Base-by-base conservation (phyloP, 2,888 invertebrate species). In the Dromius quadrimaculatus region DNA sequence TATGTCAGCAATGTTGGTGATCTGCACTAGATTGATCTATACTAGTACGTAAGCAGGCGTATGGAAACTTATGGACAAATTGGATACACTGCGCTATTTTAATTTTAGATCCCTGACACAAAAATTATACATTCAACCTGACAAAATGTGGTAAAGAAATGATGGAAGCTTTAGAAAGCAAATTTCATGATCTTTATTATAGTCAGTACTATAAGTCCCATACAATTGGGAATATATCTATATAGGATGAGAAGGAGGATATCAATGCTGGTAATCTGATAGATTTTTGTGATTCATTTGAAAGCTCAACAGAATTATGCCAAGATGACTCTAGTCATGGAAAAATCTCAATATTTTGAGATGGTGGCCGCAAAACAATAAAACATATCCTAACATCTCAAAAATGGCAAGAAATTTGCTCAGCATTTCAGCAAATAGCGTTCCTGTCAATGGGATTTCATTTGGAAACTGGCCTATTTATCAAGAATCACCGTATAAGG, bases 21-120 rank as follows among this genome's bases (percentile, higher is more conserved):
- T n/a, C n/a, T n/a, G n/a, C n/a, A n/a, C n/a, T n/a, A n/a, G n/a
- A n/a, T n/a, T n/a, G n/a, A n/a, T n/a, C n/a, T n/a, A n/a, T n/a
- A n/a, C n/a, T n/a, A n/a, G n/a, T n/a, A n/a, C n/a, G n/a, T n/a
- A n/a, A n/a, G n/a, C n/a, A n/a, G n/a, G n/a, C n/a, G n/a, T n/a
- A 32, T 32, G 32, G 8, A 32, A 8, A 32, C 5, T 6, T n/a
- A n/a, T n/a, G n/a, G 38, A 74, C 65, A 8, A 77, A 77, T 59
- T 77, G 76, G 76, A 72, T 75, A 47, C 76, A 76, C 47, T 76
- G 74, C 61, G 59, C 73, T 6, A 17, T 71, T 22, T 65, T 76
- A 28, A 73, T 76, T 43, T 69, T 76, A 47, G 75, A 77, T 64
- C 75, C 75, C 38, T 69, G 74, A 28, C 76, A 75, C 63, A 77